Base-by-base conservation (phyloP, 2,888 invertebrate genomes). In the Atethmia centrago region DNA sequence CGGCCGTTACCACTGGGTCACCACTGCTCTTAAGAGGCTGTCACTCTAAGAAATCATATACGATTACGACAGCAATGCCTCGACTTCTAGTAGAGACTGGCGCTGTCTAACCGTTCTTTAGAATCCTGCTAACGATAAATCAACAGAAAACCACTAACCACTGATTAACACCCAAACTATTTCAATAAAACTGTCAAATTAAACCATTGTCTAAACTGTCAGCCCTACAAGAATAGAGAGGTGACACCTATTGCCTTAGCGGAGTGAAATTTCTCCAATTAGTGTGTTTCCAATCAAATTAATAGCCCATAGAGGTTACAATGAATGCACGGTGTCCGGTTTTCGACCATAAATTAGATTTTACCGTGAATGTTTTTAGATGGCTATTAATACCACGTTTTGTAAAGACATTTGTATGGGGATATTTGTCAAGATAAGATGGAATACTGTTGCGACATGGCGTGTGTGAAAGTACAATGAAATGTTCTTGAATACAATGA, bases 231-330 rank as follows among this genome's bases (percentile, higher is more conserved):
- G 55, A 67, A 73, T 77, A 77, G 76, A 64, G 72, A 83, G 80
- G 85, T 87, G 87, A 87, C 83, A 70, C 62, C 61, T 68, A 70
- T 83, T 84, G 82, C 83, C 68, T 87, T 88, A 88, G 82, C 78
- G 83, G 83, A 80, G 87, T 89, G 88, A 90, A 80, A 88, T 89
- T 88, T 90, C 88, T 87, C 92, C 89, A 93, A 92, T 93, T 92
- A 92, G 91, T 88, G 75, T 74, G 84, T 79, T 88, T 89, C 89
- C 88, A 90, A 90, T 92, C 90, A 88, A 91, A 92, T 91, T 90
- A 90, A 92, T 91, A 88, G 90, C 79, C 80, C 72, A 85, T 85
- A 79, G 59, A 79, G 77, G 70, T 62, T 65, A 84, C 80, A 72
- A 77, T 84, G 70, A 85, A 80, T 79, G 81, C 74, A 67, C 73